Conservation (phyloP, 2,113 vertebrate species). For the Glareola pratincola region DNA sequence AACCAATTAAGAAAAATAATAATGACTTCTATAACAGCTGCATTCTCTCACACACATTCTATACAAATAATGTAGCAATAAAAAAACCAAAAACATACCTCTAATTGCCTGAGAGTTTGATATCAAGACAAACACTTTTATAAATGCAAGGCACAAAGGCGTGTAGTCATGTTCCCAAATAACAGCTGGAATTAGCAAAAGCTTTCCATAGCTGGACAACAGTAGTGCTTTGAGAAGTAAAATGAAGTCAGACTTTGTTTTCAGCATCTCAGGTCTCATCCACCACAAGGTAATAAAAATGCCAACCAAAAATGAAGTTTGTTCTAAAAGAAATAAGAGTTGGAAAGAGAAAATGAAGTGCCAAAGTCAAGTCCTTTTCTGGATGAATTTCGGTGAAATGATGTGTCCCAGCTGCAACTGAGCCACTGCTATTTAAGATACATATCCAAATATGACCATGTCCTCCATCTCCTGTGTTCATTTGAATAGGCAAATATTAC, state of each 20-base stretch:
- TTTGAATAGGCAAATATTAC: background rate
- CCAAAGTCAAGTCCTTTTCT: background rate
- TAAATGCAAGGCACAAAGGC: slow-evolving; percentile 86
- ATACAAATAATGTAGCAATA: background rate
- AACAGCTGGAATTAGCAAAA: slow-evolving; percentile 91
- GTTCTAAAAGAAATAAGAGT: slow-evolving; percentile 75
- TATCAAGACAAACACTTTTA: slow-evolving; percentile 91
- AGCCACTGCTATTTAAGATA: background rate
- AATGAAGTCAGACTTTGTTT: slow-evolving; percentile 58
- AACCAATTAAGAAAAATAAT: background rate
- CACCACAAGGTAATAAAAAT: slow-evolving; percentile 82
- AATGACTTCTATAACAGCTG: background rate
- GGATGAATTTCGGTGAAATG: background rate
- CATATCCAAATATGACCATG: rapidly evolving
- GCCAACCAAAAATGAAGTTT: slow-evolving; percentile 83
- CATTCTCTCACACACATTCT: background rate
- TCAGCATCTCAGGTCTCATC: slow-evolving; percentile 47
- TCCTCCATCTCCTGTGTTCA: background rate
- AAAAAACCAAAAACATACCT: slow-evolving; percentile 74
- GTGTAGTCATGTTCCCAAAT: slow-evolving; percentile 98
- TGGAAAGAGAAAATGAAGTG: background rate
- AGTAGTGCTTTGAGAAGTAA: slow-evolving; percentile 88
- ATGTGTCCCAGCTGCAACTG: background rate
- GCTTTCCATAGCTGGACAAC: slow-evolving; percentile 95
- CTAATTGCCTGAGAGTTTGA: slow-evolving; percentile 93